Base-by-base conservation (phyloP, 2,888 invertebrate genomes). In the Silvanus unidentatus region DNA sequence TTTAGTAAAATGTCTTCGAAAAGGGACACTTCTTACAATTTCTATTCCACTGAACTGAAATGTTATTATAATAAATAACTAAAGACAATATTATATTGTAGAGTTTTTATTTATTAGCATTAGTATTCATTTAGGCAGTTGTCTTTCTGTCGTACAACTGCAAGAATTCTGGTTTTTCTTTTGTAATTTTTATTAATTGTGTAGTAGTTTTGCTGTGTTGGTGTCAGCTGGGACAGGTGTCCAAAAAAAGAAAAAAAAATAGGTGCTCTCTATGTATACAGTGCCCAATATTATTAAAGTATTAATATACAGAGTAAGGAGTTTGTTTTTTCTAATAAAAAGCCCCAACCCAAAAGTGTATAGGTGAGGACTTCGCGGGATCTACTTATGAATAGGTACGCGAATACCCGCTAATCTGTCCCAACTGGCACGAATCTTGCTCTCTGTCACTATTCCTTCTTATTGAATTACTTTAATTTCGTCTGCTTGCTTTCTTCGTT, bases 371-470 rank as follows among this genome's bases (percentile, higher is more conserved):
- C 65, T 54, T 41, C 64, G 62, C 60, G 59, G 63, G 65, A 64
- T 54, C 43, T 49, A 48, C 49, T 46, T 15, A 32, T 39, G 43
- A 47, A 39, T 65, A 65, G 65, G 66, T 65, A 65, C 60, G 61
- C 62, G 62, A 39, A 36, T 53, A 50, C 54, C 55, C 61, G 58
- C 62, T 64, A 58, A 57, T 68, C 72, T 75, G 74, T 76, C 75
- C 76, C 76, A 74, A 76, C 75, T 77, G 76, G 77, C 76, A 76
- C 76, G 74, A 72, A 61, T 65, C 68, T 63, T 57, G 64, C 60
- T 68, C 56, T 64, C 58, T 61, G 48, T 59, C 57, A 57, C 59
- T 52, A 22, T 10, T 39, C 14, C 14, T 16, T 9, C 37, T 16
- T 16, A 14, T 37, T 37, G n/a, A 37, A 34, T 34, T 34, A 34